Evolutionary conservation across 2,888 invertebrate genomes (phyloP).

Genomic region (Luperina nickerlii): DNA sequence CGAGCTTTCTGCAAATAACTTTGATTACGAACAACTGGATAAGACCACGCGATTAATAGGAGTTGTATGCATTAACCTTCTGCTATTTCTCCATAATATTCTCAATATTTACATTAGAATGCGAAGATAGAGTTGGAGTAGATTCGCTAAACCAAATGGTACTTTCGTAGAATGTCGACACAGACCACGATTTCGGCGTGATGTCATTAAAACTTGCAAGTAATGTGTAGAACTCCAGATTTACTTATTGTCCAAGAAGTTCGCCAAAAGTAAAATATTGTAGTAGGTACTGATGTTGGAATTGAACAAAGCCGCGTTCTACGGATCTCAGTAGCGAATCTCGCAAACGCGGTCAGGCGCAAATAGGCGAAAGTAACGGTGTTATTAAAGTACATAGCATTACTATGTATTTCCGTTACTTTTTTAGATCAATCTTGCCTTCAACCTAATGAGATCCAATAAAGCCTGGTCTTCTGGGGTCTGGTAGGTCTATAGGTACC

Average conservation of each 20-base stretch:
- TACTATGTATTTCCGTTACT: conserved; percentile 29
- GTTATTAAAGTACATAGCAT: neutral
- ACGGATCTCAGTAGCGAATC: neutral
- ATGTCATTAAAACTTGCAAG: neutral
- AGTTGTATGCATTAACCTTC: conserved; percentile 5
- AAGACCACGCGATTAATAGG: conserved; percentile 3
- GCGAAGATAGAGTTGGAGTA: neutral
- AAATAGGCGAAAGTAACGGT: conserved; percentile 36
- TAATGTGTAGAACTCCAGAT: neutral
- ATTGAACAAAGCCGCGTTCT: conserved; percentile 7
- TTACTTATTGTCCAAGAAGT: neutral
- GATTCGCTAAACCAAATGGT: neutral
- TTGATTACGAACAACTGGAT: neutral
- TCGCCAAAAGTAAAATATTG: neutral
- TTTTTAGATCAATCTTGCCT: conserved; percentile 10
- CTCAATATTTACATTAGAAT: conserved; percentile 12
- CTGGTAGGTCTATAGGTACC: neutral
- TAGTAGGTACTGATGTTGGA: neutral
- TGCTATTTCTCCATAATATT: conserved; percentile 25
- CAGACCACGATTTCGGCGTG: neutral
- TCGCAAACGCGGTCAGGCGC: conserved; percentile 22
- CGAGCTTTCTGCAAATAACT: neutral
- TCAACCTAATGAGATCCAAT: conserved; percentile 7
- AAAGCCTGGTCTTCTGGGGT: neutral
- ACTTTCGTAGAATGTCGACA: neutral